Conservation (phyloP, 1,140 invertebrate genomes). For the Tetramorium alpestre region DNA sequence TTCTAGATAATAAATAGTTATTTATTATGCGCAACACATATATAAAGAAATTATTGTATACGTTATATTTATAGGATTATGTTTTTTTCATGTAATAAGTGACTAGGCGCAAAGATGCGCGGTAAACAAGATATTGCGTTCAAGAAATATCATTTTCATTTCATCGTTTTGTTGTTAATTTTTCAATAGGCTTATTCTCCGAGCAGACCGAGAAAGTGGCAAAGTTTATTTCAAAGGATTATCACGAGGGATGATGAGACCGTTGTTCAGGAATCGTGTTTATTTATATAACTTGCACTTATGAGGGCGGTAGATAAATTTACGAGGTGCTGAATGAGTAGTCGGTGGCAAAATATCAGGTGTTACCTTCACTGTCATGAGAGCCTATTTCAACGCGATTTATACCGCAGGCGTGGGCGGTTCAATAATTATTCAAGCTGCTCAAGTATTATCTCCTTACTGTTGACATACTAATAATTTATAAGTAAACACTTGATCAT, state of each 20-base stretch:
- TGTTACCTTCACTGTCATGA: constrained; percentile 17
- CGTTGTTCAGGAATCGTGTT: not conserved
- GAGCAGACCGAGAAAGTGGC: too few relatives aligned
- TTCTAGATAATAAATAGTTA: not conserved
- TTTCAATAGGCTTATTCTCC: not conserved
- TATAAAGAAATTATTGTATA: not conserved
- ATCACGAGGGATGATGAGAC: not conserved
- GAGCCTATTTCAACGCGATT: constrained; percentile 10
- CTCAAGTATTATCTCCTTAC: not conserved
- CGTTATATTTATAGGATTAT: not conserved
- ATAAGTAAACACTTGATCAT: not conserved
- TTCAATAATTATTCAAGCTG: constrained; percentile 32
- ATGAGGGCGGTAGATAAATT: constrained; percentile 61
- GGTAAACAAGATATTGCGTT: not conserved
- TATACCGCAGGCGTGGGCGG: not conserved
- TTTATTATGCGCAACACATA: not conserved
- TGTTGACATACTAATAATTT: not conserved
- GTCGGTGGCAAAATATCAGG: constrained; percentile 47
- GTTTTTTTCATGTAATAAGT: not conserved
- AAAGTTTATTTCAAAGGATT: constrained; percentile 16
- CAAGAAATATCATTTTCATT: not conserved
- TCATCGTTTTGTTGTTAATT: not conserved
- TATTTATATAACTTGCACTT: constrained; percentile 24
- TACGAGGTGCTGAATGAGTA: constrained; percentile 45
- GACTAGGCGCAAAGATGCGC: not conserved